Evolutionary conservation across 2,888 invertebrate species (phyloP).

Genomic region (Polyommatus icarus): DNA sequence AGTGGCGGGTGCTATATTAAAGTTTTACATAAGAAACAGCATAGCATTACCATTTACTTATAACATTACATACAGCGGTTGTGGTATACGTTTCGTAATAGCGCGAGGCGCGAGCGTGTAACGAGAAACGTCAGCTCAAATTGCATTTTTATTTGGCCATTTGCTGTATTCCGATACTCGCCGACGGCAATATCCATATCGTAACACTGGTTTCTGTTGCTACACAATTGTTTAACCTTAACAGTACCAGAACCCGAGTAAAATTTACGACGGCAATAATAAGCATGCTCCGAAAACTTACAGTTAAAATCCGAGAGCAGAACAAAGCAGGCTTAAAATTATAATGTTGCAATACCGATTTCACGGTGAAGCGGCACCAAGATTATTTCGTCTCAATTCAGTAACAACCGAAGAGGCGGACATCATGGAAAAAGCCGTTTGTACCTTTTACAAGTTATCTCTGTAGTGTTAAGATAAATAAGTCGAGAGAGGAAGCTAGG

Average conservation of each 20-base stretch:
- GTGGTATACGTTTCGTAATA: conserved; percentile 2
- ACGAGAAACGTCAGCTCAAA: not conserved
- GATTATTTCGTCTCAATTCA: conserved; percentile 6
- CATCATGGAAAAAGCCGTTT: not conserved
- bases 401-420: not conserved
- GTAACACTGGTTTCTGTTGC: not conserved
- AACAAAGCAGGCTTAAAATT: conserved; percentile 17
- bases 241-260: not conserved
- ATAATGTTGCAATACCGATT: conserved; percentile 17
- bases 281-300: not conserved
- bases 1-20: not conserved
- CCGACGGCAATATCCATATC: not conserved
- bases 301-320: conserved; percentile 13
- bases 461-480: not conserved
- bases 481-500: conserved; percentile 31
- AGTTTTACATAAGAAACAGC: not conserved
- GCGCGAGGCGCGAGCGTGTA: not conserved
- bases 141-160: conserved; percentile 23
- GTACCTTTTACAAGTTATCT: not conserved
- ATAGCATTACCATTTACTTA: not conserved
- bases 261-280: not conserved
- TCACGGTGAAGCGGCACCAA: conserved; percentile 4
- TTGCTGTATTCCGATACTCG: conserved; percentile 8
- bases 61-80: not conserved
- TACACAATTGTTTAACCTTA: not conserved